Conservation (phyloP, 2,888 invertebrate genomes). For the Psylliodes chrysocephalus region DNA sequence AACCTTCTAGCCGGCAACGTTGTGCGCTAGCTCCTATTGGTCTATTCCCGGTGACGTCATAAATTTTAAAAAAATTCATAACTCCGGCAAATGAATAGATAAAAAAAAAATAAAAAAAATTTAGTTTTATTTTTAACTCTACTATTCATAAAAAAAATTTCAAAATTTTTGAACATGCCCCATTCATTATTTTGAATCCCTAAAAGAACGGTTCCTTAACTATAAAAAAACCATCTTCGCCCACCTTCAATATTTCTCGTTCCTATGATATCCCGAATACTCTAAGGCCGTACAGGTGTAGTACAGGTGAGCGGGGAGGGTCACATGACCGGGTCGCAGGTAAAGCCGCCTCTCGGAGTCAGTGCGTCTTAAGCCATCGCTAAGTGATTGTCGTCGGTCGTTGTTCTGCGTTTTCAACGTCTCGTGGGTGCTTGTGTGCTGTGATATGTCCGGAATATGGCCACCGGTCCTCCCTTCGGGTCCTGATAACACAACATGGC, state of each 20-base stretch:
- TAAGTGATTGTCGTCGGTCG: constrained; percentile 44
- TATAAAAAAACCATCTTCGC: constrained; percentile 2
- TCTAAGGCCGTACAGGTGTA: constrained; percentile 46
- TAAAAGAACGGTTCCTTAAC: not conserved
- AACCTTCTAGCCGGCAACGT: no score
- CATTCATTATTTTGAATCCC: no score
- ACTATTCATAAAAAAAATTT: no score
- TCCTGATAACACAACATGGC: constrained; percentile 74
- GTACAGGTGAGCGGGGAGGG: constrained; percentile 60
- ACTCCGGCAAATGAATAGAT: no score
- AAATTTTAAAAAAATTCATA: no score
- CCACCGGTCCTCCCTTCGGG: constrained; percentile 51
- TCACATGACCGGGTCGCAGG: constrained; percentile 59
- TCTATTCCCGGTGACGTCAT: no score
- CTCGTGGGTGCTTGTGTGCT: constrained; percentile 35
- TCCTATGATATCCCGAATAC: constrained; percentile 47
- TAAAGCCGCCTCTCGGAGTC: constrained; percentile 49
- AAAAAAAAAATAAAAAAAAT: no score
- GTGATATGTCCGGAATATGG: constrained; percentile 58
- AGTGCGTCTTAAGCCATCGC: constrained; percentile 49
- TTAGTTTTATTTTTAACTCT: no score
- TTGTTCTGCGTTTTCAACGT: constrained; percentile 31
- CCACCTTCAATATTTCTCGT: constrained; percentile 16
- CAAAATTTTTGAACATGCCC: no score
- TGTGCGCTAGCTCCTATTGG: no score